phyloP scores from a whole-genome alignment of 2,113 vertebrate genomes.

The Nettapus auritus region DNA sequence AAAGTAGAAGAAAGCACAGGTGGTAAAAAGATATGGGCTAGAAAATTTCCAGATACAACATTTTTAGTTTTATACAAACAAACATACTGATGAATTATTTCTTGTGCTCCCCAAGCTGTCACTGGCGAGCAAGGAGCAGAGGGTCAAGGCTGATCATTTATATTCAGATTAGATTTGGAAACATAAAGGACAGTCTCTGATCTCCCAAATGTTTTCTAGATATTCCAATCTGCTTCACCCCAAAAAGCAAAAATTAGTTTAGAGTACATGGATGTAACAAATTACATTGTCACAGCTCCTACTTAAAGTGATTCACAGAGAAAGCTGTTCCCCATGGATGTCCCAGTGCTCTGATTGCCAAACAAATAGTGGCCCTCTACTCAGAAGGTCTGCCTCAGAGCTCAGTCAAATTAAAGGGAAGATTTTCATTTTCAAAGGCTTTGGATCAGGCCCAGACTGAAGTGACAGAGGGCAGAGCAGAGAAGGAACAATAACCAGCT shows the following conservation, averaged over 20 bases:
- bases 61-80: slow-evolving; percentile 32
- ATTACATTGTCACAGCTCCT: background rate
- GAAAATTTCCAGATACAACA: slow-evolving; percentile 40
- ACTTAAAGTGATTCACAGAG: background rate
- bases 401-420: background rate
- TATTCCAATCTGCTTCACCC: background rate
- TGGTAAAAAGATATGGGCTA: slow-evolving; percentile 20
- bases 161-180: slow-evolving; percentile 18
- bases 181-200: background rate
- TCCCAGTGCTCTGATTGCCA: background rate
- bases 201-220: slow-evolving; percentile 5
- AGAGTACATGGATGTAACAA: background rate
- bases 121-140: slow-evolving; percentile 3
- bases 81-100: background rate
- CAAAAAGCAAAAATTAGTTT: slow-evolving; percentile 6
- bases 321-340: background rate
- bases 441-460: background rate
- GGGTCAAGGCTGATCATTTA: background rate
- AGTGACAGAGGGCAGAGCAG: background rate
- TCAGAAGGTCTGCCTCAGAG: background rate
- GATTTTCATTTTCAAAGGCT: background rate
- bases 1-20: slow-evolving; percentile 49
- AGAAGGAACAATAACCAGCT: background rate
- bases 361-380: background rate
- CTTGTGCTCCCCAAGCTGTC: background rate